These are phyloP conservation scores for Dichetophora obliterata DNA, from an alignment of 2,888 invertebrate genomes.

Conservation along the genomic window DNA sequence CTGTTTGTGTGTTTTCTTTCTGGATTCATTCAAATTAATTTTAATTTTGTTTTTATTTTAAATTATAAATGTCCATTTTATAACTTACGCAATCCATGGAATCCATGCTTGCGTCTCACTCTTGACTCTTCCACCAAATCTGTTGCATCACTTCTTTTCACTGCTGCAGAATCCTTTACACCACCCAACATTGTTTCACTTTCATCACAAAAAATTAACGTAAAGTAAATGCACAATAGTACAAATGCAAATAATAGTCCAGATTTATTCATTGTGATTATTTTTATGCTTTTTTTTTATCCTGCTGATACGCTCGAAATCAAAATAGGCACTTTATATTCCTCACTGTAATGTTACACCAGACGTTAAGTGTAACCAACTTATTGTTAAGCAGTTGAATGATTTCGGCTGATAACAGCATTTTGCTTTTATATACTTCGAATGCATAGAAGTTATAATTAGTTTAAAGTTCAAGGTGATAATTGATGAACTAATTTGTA, in stretches of 20 bases:
- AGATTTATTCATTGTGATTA: conserved; percentile 58
- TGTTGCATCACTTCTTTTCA: conserved; percentile 47
- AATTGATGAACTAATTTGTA: conserved; percentile 43
- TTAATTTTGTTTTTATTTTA: too few relatives aligned
- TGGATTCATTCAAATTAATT: too few relatives aligned
- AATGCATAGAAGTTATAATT: conserved; percentile 1
- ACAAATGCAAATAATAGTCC: conserved; percentile 52
- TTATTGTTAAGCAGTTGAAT: conserved; percentile 21
- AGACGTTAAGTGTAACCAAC: conserved; percentile 35
- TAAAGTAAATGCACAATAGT: conserved; percentile 57
- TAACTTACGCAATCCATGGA: conserved; percentile 50
- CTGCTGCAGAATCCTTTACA: conserved; percentile 20
- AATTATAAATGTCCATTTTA: too few relatives aligned
- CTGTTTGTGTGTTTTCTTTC: too few relatives aligned
- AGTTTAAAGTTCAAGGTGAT: conserved; percentile 51
- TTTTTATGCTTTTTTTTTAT: conserved; percentile 18
- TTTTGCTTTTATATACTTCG: conserved; percentile 45
- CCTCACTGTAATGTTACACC: conserved; percentile 23
- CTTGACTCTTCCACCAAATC: conserved; percentile 58
- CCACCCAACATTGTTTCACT: conserved; percentile 34
- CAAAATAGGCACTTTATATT: background rate
- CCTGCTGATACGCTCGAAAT: background rate
- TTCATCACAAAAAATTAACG: conserved; percentile 59
- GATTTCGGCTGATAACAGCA: conserved; percentile 32
- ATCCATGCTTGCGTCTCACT: conserved; percentile 46